Percentiles rank a stretch among this genome's conserved stretches.
Conservation (phyloP, 37 sponge, comb jelly and placozoan species). For the Spongilla lacustris region DNA sequence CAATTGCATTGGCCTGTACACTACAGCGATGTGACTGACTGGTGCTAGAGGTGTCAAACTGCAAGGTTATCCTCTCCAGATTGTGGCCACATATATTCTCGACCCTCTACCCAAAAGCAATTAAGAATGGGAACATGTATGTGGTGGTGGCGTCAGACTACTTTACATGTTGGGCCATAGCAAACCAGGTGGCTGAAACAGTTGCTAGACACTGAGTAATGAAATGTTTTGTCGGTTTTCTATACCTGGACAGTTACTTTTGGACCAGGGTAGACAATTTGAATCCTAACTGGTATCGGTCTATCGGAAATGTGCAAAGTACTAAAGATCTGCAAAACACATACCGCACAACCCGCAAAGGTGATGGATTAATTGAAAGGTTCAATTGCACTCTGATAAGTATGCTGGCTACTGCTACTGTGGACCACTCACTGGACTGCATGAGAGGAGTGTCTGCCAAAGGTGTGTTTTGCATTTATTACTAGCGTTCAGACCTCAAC, state of each 20-base stretch:
- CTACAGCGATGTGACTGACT: conserved; percentile 2
- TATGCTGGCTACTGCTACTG: too few relatives aligned
- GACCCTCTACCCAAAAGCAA: conserved; percentile 16
- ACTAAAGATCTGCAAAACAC: too few relatives aligned
- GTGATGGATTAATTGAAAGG: too few relatives aligned
- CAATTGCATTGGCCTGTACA: conserved; percentile 16
- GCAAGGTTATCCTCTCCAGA: conserved; percentile 12
- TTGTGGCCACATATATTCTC: conserved; percentile 15
- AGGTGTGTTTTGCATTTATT: too few relatives aligned
- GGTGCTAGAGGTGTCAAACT: neutral
- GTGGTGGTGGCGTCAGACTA: conserved; percentile 25
- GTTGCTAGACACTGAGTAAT: conserved; percentile 11
- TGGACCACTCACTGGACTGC: too few relatives aligned
- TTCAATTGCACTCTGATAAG: too few relatives aligned
- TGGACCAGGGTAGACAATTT: conserved; percentile 29
- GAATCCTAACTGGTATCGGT: conserved; percentile 4
- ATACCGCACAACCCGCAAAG: too few relatives aligned
- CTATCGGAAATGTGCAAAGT: too few relatives aligned
- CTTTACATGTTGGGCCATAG: conserved; percentile 25
- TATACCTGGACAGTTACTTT: conserved; percentile 6
- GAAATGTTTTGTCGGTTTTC: conserved; percentile 11
- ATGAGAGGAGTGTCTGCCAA: too few relatives aligned
- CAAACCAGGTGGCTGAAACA: conserved; percentile 11
- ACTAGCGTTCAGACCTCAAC: too few relatives aligned
- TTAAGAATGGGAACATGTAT: neutral